Percentiles rank a stretch among this genome's conserved stretches.
These are phyloP conservation scores for Zootermopsis nevadensis DNA, from an alignment of 2,888 invertebrate species.

Conservation along the genomic window DNA sequence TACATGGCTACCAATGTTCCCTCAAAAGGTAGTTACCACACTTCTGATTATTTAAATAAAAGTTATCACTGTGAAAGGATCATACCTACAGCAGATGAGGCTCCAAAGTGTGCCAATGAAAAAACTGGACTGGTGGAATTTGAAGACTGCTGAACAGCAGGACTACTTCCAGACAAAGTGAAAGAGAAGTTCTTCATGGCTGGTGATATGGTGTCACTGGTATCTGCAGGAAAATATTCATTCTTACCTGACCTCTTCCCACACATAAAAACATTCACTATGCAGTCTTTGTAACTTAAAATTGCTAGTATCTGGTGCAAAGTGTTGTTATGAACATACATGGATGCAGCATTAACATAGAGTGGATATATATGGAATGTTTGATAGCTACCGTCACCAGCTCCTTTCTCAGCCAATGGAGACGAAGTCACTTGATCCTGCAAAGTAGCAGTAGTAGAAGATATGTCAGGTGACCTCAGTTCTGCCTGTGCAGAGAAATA, in stretches of 20 bases:
- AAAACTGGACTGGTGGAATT: background rate
- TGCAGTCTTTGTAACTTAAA: no score
- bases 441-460: background rate
- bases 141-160: background rate
- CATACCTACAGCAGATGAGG: background rate
- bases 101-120: slow-evolving; percentile 12
- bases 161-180: slow-evolving; percentile 7
- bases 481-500: background rate
- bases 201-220: slow-evolving; percentile 41
- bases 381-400: slow-evolving; percentile 16
- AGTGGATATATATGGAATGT: background rate
- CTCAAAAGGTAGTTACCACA: no score
- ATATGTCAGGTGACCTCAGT: background rate
- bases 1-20: no score
- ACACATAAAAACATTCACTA: no score
- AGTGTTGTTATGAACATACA: no score
- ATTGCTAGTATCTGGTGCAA: no score
- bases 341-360: background rate
- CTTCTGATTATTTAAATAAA: slow-evolving; percentile 8
- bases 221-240: background rate
- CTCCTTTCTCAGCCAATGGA: background rate
- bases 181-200: slow-evolving; percentile 52
- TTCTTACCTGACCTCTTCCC: background rate
- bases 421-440: background rate
- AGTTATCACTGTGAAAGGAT: background rate